Evolutionary conservation across 2,797 vertebrate species (phyloP).

Genomic region (Rhadinocentrus ornatus): DNA sequence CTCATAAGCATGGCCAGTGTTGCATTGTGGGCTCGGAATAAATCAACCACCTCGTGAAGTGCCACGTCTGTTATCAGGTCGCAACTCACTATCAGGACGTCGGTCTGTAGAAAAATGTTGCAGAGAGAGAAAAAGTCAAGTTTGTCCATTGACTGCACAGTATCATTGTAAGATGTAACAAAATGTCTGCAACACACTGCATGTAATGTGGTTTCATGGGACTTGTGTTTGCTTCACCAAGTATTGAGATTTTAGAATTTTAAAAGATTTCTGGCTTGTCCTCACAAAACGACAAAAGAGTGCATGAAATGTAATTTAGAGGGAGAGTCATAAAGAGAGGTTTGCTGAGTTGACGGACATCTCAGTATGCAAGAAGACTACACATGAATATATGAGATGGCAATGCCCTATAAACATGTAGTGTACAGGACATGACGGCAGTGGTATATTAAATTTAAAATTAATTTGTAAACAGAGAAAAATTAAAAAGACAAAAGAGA

Average conservation of each 20-base stretch:
- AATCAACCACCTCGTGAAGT: slow-evolving; percentile 94
- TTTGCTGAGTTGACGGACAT: slow-evolving; percentile 16
- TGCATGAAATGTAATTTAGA: slow-evolving; percentile 22
- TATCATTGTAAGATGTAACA: not conserved
- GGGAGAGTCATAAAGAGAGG: not conserved
- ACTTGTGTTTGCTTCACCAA: not conserved
- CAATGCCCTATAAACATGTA: not conserved
- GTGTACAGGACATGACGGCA: not conserved
- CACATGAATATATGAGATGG: slow-evolving; percentile 27
- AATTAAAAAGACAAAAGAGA: not conserved
- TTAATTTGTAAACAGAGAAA: not conserved
- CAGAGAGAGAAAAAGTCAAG: slow-evolving; percentile 8
- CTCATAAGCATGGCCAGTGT: slow-evolving; percentile 97
- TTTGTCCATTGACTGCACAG: not conserved
- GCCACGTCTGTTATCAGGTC: slow-evolving; percentile 96
- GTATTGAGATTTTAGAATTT: slow-evolving; percentile 2
- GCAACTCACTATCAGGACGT: slow-evolving; percentile 94
- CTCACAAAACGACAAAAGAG: not conserved
- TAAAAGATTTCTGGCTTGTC: not conserved
- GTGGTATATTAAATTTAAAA: not conserved
- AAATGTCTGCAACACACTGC: not conserved
- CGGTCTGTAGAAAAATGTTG: slow-evolving; percentile 82
- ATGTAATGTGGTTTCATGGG: not conserved
- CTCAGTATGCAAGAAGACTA: slow-evolving; percentile 22
- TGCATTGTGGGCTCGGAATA: slow-evolving; percentile 94